Conservation (phyloP, 2,888 invertebrate genomes). For the Biston stratarius region DNA sequence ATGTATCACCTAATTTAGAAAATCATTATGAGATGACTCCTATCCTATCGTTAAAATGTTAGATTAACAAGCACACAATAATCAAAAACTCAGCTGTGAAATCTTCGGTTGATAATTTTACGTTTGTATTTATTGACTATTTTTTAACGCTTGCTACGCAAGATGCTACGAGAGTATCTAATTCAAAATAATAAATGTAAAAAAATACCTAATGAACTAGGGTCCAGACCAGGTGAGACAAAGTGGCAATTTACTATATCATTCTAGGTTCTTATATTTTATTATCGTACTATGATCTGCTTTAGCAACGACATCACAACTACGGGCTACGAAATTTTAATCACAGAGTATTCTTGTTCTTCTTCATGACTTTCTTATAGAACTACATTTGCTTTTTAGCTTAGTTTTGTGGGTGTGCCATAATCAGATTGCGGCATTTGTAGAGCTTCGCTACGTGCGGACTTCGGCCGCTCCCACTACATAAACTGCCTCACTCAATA, state of each 20-base stretch:
- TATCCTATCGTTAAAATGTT: too few relatives aligned
- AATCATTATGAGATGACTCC: too few relatives aligned
- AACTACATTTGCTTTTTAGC: conserved; percentile 33
- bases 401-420: conserved; percentile 75
- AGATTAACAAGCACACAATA: too few relatives aligned
- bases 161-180: conserved; percentile 13
- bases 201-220: conserved; percentile 1
- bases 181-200: neutral
- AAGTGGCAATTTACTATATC: neutral
- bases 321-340: conserved; percentile 6
- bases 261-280: neutral
- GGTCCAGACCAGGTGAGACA: neutral
- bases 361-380: conserved; percentile 4
- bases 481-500: conserved; percentile 47
- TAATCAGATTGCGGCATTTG: conserved; percentile 85
- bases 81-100: too few relatives aligned
- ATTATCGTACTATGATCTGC: neutral
- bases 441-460: conserved; percentile 75
- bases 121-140: too few relatives aligned
- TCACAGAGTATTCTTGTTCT: neutral
- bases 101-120: too few relatives aligned
- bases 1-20: too few relatives aligned
- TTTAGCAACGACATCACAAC: too few relatives aligned
- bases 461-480: conserved; percentile 76
- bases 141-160: conserved; percentile 1